phyloP scores from a whole-genome alignment of 2,113 vertebrate genomes.

The Triplophysa dalaica region DNA sequence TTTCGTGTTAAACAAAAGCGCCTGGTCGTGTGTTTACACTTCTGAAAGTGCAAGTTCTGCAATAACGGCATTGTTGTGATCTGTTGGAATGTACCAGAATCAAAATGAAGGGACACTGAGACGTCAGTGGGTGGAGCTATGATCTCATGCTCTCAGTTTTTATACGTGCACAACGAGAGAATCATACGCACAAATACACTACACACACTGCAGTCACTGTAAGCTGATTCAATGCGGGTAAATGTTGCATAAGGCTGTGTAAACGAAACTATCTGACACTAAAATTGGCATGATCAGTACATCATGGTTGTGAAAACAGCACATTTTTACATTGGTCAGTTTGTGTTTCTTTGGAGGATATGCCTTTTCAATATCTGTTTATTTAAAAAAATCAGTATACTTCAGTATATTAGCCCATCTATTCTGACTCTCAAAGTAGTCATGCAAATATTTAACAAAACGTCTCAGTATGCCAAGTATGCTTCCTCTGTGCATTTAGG shows the following conservation, averaged over 20 bases:
- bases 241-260: background rate
- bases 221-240: background rate
- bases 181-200: too few relatives aligned
- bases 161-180: constrained; percentile 15
- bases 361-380: too few relatives aligned
- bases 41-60: background rate
- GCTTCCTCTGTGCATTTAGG: background rate
- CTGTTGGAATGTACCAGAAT: constrained; percentile 32
- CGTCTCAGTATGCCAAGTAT: background rate
- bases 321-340: background rate
- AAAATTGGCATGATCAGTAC: too few relatives aligned
- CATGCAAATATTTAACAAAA: background rate
- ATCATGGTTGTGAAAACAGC: too few relatives aligned
- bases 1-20: background rate
- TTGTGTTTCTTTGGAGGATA: too few relatives aligned
- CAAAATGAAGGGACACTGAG: background rate
- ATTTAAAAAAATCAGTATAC: too few relatives aligned
- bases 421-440: background rate
- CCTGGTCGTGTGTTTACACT: background rate
- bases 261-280: too few relatives aligned
- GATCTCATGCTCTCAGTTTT: background rate
- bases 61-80: background rate
- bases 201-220: background rate
- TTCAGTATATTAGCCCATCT: background rate
- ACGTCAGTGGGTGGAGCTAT: constrained; percentile 35